Evolutionary conservation across 2,888 invertebrate species (phyloP), one percentile per base, ranked within the genome.

Genomic region (Mellilla xanthometata): DNA sequence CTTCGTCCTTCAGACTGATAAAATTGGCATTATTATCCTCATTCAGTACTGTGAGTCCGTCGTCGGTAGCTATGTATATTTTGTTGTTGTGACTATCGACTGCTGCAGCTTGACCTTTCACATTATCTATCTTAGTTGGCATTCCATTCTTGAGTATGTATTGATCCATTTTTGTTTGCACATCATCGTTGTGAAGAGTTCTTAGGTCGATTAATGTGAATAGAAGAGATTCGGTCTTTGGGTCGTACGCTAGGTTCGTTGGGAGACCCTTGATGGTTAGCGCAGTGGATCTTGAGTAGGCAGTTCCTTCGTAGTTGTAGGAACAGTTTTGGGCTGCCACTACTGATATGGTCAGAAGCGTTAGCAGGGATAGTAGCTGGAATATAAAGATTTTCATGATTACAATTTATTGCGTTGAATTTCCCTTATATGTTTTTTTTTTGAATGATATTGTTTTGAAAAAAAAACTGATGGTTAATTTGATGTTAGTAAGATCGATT

Each of bases 101-200:
- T 0, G 86, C 85, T 0, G 86, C 76, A 0, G 86, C 76, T 64
- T 89, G 89, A 0, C 88, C 89, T 1, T 78, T 78, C 0, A 88
- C 54, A 39, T 81, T 78, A 5, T 81, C 76, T 22, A 88, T 75
- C 71, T 76, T 80, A 1, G 78, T 74, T 0, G 82, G 76, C 47
- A 65, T 65, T 12, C 78, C 74, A 8, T 78, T 60, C 44, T 74
- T 75, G 1, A 88, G 49, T 0, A 85, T 49, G 12, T 86, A 88
- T 49, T 88, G 88, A 19, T 87, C 88, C 89, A 89, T 89, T 69
- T 71, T 79, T 0, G 89, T 89, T 50, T 88, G 87, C 1, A 82
- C 68, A 2, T 82, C 65, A 11, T 87, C 86, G n/a, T 85, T 62
- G 54, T 84, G 79, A 12, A 88, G 52, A 3, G 82, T 73, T 8